Evolutionary conservation across 2,113 vertebrate genomes (phyloP).

Genomic region (Ptilorrhoa leucosticta): DNA sequence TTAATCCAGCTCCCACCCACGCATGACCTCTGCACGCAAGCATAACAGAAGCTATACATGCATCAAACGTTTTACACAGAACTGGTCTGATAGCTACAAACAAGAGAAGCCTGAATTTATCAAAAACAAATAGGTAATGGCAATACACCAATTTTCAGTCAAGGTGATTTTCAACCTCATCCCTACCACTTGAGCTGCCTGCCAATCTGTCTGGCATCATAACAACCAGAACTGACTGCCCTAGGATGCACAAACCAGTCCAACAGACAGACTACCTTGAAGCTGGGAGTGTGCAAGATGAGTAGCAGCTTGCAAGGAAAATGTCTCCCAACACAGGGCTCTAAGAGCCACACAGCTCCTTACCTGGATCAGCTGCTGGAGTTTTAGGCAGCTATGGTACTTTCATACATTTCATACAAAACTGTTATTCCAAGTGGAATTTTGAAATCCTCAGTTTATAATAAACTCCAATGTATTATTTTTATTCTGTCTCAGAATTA

Average conservation of each 20-base stretch:
- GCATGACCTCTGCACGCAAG: background rate
- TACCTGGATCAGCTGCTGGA: background rate
- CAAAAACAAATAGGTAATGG: background rate
- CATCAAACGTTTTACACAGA: background rate
- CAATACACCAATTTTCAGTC: background rate
- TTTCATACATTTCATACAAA: background rate
- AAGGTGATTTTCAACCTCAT: background rate
- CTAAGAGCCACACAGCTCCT: background rate
- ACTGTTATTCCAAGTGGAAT: background rate
- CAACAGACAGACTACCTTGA: background rate
- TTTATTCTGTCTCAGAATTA: background rate
- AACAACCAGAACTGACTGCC: background rate
- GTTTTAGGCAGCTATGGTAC: background rate
- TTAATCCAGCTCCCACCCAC: background rate
- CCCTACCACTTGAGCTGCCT: background rate
- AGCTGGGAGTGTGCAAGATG: background rate
- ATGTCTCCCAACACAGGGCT: background rate
- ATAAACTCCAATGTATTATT: background rate
- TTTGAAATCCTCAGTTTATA: background rate
- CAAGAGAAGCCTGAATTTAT: background rate
- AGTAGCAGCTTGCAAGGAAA: background rate
- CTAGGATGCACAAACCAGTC: background rate
- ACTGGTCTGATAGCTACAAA: background rate
- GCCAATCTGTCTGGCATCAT: background rate
- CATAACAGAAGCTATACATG: background rate